A percentile compares a stretch with the other conserved stretches of the same genome.
These are phyloP conservation scores for Mus spicilegus DNA, from an alignment of 2,113 vertebrate species.

Conservation along the genomic window DNA sequence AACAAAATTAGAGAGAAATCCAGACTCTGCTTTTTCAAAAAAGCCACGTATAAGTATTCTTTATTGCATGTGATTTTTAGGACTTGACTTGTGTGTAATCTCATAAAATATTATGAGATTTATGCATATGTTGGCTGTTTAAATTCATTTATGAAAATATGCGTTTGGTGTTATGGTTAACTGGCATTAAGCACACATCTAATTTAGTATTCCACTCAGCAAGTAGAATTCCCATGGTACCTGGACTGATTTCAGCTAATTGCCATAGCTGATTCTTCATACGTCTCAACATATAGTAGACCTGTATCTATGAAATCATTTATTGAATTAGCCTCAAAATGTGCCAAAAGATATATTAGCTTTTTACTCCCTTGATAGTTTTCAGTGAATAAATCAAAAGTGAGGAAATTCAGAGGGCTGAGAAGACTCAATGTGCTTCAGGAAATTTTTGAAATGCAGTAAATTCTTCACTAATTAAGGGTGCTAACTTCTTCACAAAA, in stretches of 20 bases:
- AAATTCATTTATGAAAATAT: constrained; percentile 51
- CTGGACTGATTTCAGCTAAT: constrained; percentile 78
- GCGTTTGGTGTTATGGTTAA: constrained; percentile 7
- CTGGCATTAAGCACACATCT: constrained; percentile 55
- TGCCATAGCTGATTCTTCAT: constrained; percentile 76
- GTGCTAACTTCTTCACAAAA: constrained; percentile 27
- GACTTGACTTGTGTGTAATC: not conserved
- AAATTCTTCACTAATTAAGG: constrained; percentile 50
- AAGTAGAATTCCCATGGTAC: constrained; percentile 69
- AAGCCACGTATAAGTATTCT: not conserved
- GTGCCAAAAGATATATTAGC: constrained; percentile 80
- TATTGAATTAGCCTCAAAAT: constrained; percentile 81
- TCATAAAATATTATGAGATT: constrained; percentile 53
- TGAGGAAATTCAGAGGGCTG: constrained; percentile 53
- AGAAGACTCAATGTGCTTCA: constrained; percentile 41
- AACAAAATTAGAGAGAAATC: constrained; percentile 2
- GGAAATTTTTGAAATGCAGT: not conserved
- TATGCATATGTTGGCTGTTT: not conserved
- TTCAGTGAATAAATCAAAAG: constrained; percentile 66
- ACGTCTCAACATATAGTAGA: constrained; percentile 71
- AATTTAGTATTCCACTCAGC: constrained; percentile 47
- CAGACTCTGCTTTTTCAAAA: not conserved
- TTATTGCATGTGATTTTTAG: constrained; percentile 23
- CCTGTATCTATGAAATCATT: constrained; percentile 74
- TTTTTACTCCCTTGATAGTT: constrained; percentile 74